Evolutionary conservation across 2,113 vertebrate genomes (phyloP), one percentile per base, ranked within the genome.

Genomic region (Oreochromis niloticus): DNA sequence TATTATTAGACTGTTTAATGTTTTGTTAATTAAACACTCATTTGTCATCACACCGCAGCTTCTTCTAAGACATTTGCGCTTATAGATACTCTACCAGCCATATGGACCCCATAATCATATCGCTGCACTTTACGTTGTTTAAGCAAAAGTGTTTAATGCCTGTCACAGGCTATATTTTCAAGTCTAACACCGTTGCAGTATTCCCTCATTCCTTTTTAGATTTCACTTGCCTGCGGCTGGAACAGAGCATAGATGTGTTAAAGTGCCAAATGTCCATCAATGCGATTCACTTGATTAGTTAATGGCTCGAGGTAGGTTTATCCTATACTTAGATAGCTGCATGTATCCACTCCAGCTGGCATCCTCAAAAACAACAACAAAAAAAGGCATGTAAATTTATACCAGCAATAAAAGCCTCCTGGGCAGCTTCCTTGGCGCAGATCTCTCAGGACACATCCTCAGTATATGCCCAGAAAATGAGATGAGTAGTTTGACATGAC

Each of bases 11-110:
- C 39, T 52, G n/a, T 82, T 75, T 48, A 86, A 79, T 61, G 50
- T 78, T 89, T 82, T 84, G 82, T 87, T 89, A 81, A 88, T 79
- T 80, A 57, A 90, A 87, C 71, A 85, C 50, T 52, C 81, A 39
- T 88, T 43, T 39, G 22, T 84, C 79, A 82, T 80, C 46, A 13
- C 9, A 56, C 52, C 79, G 32, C 66, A 83, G 78, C 73, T 48
- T 78, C 71, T 46, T 80, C n/a, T 16, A 24, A 80, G 80, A 85
- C 46, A 83, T 86, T 85, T 87, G 73, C 63, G 39, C 57, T 73
- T 12, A 16, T 39, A 55, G 48, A 24, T 84, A 61, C 12, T 55
- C 41, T 43, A 57, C 48, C 52, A 81, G 78, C 81, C 41, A n/a
- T 3, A 27, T 81, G 63, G 63, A 78, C 50, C 59, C 56, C 27